Conservation (phyloP, 2,797 vertebrate species). For the Acropternis orthonyx region DNA sequence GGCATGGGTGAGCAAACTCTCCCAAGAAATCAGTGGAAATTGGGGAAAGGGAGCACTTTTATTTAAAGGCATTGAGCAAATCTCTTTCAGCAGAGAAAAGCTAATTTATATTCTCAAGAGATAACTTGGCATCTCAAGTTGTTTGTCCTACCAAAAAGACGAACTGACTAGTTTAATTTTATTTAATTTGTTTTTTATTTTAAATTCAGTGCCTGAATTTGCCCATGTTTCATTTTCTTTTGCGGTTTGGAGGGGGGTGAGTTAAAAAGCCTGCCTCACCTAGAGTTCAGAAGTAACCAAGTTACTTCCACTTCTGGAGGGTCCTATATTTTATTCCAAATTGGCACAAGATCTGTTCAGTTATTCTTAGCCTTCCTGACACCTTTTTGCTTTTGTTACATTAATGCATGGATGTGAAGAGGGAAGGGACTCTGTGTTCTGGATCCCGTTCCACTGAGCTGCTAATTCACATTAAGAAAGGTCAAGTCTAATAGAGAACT, state of each 20-base stretch:
- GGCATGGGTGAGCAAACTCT: background rate
- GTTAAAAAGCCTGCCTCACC: constrained; percentile 38
- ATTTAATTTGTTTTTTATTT: constrained; percentile 47
- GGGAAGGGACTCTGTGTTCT: constrained; percentile 49
- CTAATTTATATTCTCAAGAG: background rate
- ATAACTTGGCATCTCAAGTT: constrained; percentile 32
- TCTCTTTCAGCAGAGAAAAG: background rate
- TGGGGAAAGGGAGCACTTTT: background rate
- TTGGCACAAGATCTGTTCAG: constrained; percentile 64
- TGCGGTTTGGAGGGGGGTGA: background rate
- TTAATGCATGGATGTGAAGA: constrained; percentile 62
- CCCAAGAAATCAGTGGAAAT: background rate
- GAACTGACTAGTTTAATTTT: constrained; percentile 6
- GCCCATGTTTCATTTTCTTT: background rate
- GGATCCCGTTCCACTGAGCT: constrained; percentile 54
- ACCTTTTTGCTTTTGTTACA: constrained; percentile 70
- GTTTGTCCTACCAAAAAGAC: constrained; percentile 22
- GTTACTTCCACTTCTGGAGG: constrained; percentile 67
- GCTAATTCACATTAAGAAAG: constrained; percentile 66
- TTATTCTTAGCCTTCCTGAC: constrained; percentile 70
- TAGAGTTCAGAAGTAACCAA: constrained; percentile 48
- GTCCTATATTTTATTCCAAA: constrained; percentile 60
- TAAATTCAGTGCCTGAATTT: constrained; percentile 27
- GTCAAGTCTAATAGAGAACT: constrained; percentile 60
- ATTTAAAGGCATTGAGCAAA: background rate